Percentiles rank a stretch among this genome's conserved stretches.
Conservation (phyloP, 2,113 vertebrate species). For the Colaptes auratus region DNA sequence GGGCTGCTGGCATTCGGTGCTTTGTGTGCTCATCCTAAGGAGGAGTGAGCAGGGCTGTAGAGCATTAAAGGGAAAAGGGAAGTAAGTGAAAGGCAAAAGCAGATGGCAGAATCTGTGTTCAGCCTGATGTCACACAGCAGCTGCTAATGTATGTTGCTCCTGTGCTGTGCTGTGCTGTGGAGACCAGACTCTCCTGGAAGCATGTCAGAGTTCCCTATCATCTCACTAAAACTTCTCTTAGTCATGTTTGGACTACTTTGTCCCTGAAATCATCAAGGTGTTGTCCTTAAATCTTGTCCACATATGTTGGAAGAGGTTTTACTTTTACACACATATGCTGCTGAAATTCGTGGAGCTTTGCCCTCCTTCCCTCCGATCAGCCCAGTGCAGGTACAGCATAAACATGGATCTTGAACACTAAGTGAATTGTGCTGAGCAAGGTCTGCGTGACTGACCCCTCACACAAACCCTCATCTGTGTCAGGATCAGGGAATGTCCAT, state of each 20-base stretch:
- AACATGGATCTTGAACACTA: neutral
- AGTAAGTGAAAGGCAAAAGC: neutral
- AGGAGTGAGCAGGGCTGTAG: neutral
- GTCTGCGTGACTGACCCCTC: neutral
- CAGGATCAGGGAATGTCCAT: neutral
- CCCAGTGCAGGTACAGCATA: too few species aligned
- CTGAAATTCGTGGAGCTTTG: neutral
- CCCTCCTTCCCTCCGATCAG: neutral
- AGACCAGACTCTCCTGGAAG: neutral
- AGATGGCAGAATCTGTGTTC: neutral
- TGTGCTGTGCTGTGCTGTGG: neutral
- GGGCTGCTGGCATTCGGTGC: neutral
- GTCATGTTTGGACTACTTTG: neutral
- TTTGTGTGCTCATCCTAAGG: neutral
- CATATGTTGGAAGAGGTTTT: too few species aligned
- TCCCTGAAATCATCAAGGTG: neutral
- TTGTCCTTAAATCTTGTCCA: neutral
- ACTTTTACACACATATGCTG: neutral
- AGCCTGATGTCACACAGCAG: neutral
- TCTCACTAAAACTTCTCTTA: neutral
- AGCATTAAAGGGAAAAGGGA: neutral
- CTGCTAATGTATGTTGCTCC: neutral
- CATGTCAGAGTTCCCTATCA: neutral
- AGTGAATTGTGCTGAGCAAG: fast-evolving
- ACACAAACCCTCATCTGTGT: neutral